phyloP scores from a whole-genome alignment of 2,888 invertebrate species.

The Chironomus tentans region DNA sequence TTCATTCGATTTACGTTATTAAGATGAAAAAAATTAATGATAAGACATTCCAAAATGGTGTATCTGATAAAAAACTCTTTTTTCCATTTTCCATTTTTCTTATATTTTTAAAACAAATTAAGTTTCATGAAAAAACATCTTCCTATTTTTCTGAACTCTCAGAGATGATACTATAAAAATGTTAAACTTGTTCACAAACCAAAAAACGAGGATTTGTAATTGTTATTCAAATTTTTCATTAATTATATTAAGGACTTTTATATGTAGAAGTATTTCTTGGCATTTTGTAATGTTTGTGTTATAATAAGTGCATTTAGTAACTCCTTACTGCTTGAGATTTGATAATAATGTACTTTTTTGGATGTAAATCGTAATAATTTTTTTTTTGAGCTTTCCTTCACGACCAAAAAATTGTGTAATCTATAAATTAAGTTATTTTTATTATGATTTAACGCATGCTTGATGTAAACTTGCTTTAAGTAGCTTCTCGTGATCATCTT shows the following conservation, averaged over 20 bases:
- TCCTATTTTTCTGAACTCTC: not conserved
- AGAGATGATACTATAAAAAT: not conserved
- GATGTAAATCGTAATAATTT: not conserved
- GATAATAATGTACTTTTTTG: no score
- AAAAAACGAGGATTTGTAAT: not conserved
- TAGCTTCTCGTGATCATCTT: no score
- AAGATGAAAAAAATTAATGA: not conserved
- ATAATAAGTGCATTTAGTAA: not conserved
- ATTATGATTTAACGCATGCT: not conserved
- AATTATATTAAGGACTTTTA: not conserved
- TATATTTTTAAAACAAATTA: not conserved
- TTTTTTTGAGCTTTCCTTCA: not conserved
- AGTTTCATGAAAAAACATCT: not conserved
- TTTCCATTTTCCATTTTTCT: not conserved
- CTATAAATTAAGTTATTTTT: not conserved
- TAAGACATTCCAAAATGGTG: not conserved
- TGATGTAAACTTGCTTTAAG: not conserved
- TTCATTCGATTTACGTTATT: not conserved
- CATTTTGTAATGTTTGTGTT: not conserved
- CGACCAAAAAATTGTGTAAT: not conserved
- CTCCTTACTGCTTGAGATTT: not conserved
- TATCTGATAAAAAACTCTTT: not conserved
- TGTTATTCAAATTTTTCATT: no score
- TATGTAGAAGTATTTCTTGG: not conserved
- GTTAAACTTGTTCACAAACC: no score